Percentiles rank a stretch among this genome's conserved stretches.
Conservation (phyloP, 2,888 invertebrate genomes). For the Melipona bicolor region DNA sequence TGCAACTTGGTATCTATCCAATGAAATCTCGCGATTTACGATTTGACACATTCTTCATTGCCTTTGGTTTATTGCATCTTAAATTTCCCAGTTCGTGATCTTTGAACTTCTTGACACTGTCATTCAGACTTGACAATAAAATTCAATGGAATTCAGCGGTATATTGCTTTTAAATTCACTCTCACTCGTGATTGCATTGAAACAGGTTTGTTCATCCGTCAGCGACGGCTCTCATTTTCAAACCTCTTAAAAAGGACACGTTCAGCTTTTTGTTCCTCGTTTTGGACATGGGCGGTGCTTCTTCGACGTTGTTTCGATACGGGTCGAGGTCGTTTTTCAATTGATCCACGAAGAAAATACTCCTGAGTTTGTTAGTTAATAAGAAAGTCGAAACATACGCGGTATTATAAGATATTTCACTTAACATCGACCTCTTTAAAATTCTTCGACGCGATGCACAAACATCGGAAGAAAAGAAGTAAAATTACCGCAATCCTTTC, state of each 20-base stretch:
- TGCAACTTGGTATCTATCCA: not conserved
- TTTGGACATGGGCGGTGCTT: slow-evolving; percentile 27
- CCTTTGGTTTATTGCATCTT: slow-evolving; percentile 3
- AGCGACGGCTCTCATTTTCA: slow-evolving; percentile 37
- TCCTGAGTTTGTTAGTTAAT: not conserved
- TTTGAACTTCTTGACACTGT: slow-evolving; percentile 27
- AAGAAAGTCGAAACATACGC: not conserved
- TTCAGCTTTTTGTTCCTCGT: slow-evolving; percentile 34
- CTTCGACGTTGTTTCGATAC: slow-evolving; percentile 19
- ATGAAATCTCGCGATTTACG: not conserved
- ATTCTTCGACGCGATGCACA: not conserved
- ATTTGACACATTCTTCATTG: not conserved
- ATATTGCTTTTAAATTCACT: slow-evolving; percentile 77
- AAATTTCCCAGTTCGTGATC: slow-evolving; percentile 45
- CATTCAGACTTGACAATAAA: slow-evolving; percentile 46
- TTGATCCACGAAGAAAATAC: not conserved
- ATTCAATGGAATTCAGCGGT: slow-evolving; percentile 54
- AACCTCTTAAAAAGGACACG: slow-evolving; percentile 45
- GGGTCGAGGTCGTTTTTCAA: slow-evolving; percentile 31
- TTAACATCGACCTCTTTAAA: not conserved
- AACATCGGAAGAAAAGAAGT: too few species aligned
- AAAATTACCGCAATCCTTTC: too few species aligned
- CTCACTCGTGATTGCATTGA: slow-evolving; percentile 66
- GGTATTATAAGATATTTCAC: not conserved
- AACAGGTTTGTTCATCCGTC: slow-evolving; percentile 53